These are phyloP conservation scores for Calliphora vicina DNA, from an alignment of 1,140 invertebrate genomes.

Conservation along the genomic window DNA sequence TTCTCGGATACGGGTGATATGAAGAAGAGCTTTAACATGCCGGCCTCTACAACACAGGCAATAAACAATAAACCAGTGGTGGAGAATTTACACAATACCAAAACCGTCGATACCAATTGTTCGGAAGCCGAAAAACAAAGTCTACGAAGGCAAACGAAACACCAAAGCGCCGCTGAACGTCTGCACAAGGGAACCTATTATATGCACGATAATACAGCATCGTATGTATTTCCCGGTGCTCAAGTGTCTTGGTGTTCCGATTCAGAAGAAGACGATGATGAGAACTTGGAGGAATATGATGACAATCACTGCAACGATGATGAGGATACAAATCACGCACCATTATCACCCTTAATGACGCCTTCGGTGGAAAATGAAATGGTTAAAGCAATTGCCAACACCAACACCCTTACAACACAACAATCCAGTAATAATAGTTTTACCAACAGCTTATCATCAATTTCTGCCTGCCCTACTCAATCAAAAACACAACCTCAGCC, in stretches of 20 bases:
- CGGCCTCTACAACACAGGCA: conserved; percentile 14
- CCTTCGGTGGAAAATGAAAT: conserved; percentile 55
- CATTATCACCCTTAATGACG: conserved; percentile 51
- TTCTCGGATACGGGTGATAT: neutral
- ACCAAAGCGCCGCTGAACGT: conserved; percentile 52
- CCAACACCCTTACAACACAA: neutral
- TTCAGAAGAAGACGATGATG: conserved; percentile 52
- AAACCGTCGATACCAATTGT: neutral
- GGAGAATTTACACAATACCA: neutral
- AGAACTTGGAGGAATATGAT: conserved; percentile 44
- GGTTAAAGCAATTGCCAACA: conserved; percentile 50
- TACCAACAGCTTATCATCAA: neutral
- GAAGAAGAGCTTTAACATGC: conserved; percentile 13
- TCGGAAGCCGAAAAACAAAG: neutral
- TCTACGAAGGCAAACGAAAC: conserved; percentile 4
- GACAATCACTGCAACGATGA: conserved; percentile 34
- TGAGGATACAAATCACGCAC: conserved; percentile 38
- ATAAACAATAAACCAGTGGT: neutral
- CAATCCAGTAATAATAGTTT: neutral
- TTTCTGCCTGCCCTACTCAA: neutral
- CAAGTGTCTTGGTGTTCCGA: conserved; percentile 51
- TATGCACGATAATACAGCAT: conserved; percentile 48
- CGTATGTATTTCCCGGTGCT: conserved; percentile 59
- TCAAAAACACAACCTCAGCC: no score
- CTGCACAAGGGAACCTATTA: conserved; percentile 56